A percentile compares a stretch with the other conserved stretches of the same genome.
Evolutionary conservation across 2,888 invertebrate genomes (phyloP).

Genomic region (Apoda limacodes): DNA sequence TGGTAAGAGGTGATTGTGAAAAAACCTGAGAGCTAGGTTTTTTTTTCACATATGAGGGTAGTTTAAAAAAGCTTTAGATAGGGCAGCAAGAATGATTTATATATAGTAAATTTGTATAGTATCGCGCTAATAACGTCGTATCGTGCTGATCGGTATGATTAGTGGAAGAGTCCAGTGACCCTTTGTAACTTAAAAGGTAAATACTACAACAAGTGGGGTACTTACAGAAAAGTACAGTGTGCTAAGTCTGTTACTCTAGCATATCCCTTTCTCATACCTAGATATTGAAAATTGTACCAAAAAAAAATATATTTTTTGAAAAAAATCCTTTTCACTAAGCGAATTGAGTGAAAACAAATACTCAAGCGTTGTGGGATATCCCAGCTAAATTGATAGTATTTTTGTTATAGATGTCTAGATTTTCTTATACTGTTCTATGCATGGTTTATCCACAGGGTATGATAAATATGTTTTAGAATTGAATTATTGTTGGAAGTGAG

Average conservation of each 20-base stretch:
- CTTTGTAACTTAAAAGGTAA: no score
- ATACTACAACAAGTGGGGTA: no score
- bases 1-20: no score
- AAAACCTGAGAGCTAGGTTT: no score
- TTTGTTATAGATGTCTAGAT: constrained; percentile 40
- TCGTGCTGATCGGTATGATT: no score
- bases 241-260: constrained; percentile 17
- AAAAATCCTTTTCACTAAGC: constrained; percentile 31
- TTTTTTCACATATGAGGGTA: no score
- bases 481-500: constrained; percentile 18
- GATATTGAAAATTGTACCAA: constrained; percentile 33
- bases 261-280: constrained; percentile 40
- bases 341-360: constrained; percentile 33
- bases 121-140: no score
- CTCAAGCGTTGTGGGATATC: constrained; percentile 24
- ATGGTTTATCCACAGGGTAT: constrained; percentile 48
- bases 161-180: no score
- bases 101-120: no score
- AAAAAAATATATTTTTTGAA: constrained; percentile 25
- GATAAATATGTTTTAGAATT: constrained; percentile 61
- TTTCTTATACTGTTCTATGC: constrained; percentile 49
- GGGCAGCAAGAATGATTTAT: no score
- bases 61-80: no score
- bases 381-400: constrained; percentile 47
- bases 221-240: constrained; percentile 20